These are phyloP conservation scores for Epicauta chinensis DNA, from an alignment of 1,140 invertebrate genomes.

Conservation along the genomic window DNA sequence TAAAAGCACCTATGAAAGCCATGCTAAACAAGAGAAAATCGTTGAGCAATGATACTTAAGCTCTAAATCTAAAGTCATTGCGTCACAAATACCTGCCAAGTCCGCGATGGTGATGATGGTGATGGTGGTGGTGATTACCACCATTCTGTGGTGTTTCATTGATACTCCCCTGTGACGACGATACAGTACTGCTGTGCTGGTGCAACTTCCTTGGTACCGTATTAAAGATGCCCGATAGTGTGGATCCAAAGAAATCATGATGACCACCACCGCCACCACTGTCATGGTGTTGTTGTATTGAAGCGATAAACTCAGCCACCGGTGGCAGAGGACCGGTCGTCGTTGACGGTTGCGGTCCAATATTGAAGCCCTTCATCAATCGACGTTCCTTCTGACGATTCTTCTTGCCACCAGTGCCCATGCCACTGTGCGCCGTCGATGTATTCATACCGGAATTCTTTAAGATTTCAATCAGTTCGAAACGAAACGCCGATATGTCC, in stretches of 20 bases:
- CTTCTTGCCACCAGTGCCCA: constrained; percentile 80
- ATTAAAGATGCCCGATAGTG: constrained; percentile 45
- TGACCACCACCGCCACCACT: constrained; percentile 42
- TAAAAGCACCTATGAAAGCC: constrained; percentile 14
- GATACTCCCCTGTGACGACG: constrained; percentile 41
- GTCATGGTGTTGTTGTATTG: constrained; percentile 52
- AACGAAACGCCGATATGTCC: constrained; percentile 91
- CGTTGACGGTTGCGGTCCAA: constrained; percentile 59
- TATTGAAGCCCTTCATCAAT: constrained; percentile 92
- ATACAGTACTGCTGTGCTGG: constrained; percentile 39
- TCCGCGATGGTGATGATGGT: constrained; percentile 13
- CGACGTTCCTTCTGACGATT: constrained; percentile 87
- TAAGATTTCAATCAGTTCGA: constrained; percentile 92
- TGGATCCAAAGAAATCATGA: constrained; percentile 46
- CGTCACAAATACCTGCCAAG: constrained; percentile 35
- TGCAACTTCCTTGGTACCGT: constrained; percentile 36
- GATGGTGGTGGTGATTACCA: constrained; percentile 23
- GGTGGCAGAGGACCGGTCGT: constrained; percentile 57
- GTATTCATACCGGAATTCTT: constrained; percentile 91
- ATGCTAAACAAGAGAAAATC: constrained; percentile 5
- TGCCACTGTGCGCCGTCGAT: constrained; percentile 64
- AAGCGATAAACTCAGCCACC: constrained; percentile 68
- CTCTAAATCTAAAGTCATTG: too few species aligned
- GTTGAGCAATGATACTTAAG: neutral
- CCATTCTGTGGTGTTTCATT: constrained; percentile 32